A percentile compares a stretch with the other conserved stretches of the same genome.
Evolutionary conservation across 2,113 vertebrate genomes (phyloP).

Genomic region (Strix aluco): DNA sequence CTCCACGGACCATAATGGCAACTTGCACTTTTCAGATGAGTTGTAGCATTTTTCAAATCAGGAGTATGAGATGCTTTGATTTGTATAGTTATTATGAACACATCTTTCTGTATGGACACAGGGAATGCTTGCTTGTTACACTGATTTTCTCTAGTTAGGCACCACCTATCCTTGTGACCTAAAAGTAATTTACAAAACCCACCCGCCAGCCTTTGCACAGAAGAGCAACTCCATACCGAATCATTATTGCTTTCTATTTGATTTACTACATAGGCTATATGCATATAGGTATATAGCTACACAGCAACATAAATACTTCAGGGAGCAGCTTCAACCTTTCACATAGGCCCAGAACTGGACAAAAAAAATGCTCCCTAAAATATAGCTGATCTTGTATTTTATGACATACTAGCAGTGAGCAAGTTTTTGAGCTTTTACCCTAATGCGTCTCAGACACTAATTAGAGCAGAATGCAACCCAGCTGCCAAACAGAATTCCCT

Average conservation of each 20-base stretch:
- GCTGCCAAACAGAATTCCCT: background rate
- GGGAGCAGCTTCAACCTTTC: background rate
- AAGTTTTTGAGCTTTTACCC: background rate
- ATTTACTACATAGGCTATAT: background rate
- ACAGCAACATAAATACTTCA: background rate
- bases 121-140: background rate
- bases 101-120: slow-evolving; percentile 22
- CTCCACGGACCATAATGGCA: background rate
- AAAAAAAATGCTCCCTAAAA: background rate
- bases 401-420: background rate
- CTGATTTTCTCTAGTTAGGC: background rate
- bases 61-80: background rate
- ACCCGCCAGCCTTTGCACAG: background rate
- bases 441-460: rapidly evolving
- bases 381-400: background rate
- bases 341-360: background rate
- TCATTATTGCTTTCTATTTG: background rate
- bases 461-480: background rate
- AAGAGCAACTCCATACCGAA: background rate
- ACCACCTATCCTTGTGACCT: background rate
- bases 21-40: slow-evolving; percentile 6
- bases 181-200: background rate
- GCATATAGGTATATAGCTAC: background rate
- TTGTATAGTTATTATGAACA: slow-evolving; percentile 22
- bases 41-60: slow-evolving; percentile 3